phyloP scores from a whole-genome alignment of 2,113 vertebrate genomes.

The Sakesphorus luctuosus region DNA sequence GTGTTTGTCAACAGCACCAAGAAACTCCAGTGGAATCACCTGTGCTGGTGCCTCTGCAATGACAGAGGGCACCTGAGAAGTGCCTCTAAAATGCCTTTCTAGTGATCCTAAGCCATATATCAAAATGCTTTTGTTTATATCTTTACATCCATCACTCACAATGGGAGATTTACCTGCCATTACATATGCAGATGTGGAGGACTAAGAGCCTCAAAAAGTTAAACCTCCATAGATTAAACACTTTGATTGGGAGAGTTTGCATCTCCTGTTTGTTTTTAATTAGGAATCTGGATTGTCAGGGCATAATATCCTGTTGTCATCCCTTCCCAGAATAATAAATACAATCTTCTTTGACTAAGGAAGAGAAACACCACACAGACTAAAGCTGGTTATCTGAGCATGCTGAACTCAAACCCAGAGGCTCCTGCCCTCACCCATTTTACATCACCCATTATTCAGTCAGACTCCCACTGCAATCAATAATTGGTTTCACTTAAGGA shows the following conservation, averaged over 20 bases:
- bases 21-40: rapidly evolving
- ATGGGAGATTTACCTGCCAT: neutral
- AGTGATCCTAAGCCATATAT: neutral
- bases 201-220: neutral
- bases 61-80: neutral
- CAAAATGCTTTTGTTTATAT: neutral
- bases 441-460: neutral
- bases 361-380: rapidly evolving
- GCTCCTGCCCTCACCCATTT: neutral
- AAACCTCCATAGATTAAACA: neutral
- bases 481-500: neutral
- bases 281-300: neutral
- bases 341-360: neutral
- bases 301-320: neutral
- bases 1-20: neutral
- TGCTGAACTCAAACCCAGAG: neutral
- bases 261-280: neutral
- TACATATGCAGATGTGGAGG: neutral
- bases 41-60: neutral
- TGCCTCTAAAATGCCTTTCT: neutral
- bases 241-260: neutral
- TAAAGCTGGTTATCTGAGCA: neutral
- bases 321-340: neutral
- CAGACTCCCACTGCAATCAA: neutral
- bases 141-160: neutral